These are phyloP conservation scores for Heteromyza rotundicornis DNA, from an alignment of 2,888 invertebrate species.

Conservation along the genomic window DNA sequence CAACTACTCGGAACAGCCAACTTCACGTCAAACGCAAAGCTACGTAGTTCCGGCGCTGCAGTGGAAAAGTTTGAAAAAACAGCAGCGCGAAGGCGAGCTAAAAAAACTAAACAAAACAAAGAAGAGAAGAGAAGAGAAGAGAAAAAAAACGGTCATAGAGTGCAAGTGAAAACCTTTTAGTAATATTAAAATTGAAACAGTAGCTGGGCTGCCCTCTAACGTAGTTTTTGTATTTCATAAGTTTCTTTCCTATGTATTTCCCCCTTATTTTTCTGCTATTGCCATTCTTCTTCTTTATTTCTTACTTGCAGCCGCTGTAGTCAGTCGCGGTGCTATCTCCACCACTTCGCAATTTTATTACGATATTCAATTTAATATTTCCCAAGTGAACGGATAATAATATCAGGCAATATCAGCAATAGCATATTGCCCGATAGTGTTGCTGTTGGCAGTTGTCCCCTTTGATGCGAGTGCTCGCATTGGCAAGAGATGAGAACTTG, in stretches of 20 bases:
- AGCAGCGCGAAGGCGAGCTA: no score
- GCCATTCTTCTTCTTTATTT: background rate
- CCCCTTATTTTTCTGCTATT: background rate
- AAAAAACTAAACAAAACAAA: background rate
- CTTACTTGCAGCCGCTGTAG: background rate
- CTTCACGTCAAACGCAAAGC: no score
- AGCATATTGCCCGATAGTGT: no score
- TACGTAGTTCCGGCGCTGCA: background rate
- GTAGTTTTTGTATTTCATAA: background rate
- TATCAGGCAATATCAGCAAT: no score
- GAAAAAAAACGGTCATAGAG: no score
- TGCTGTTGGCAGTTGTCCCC: no score
- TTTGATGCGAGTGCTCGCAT: no score
- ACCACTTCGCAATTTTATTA: background rate
- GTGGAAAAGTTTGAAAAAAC: no score
- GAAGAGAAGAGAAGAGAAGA: no score
- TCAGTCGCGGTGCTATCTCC: no score
- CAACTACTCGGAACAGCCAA: no score
- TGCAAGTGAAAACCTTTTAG: conserved; percentile 44
- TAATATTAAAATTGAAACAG: conserved; percentile 52
- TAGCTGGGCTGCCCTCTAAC: background rate
- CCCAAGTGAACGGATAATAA: background rate
- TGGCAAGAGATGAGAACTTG: no score
- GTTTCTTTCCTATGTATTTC: background rate
- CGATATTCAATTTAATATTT: background rate